phyloP scores from a whole-genome alignment of 2,888 invertebrate species.

The Mesorhabditis belari region DNA sequence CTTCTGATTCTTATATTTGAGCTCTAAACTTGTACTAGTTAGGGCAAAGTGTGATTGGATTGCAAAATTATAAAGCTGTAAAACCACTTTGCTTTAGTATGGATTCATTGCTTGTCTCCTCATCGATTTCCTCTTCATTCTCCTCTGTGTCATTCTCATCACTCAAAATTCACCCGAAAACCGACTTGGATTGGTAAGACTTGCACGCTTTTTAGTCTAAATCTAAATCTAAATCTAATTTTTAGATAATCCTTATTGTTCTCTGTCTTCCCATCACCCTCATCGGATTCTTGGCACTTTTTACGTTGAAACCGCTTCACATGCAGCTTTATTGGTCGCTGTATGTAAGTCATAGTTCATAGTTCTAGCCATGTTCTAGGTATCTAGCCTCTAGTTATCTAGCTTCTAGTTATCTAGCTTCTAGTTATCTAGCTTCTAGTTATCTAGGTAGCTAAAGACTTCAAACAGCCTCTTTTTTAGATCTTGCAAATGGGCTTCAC shows the following conservation, averaged over 20 bases:
- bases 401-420: no score
- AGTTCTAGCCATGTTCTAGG: no score
- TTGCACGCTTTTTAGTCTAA: no score
- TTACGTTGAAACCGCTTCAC: neutral
- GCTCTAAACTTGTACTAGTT: no score
- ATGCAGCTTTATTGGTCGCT: neutral
- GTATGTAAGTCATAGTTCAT: neutral
- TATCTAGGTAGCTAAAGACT: neutral
- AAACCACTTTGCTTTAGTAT: neutral
- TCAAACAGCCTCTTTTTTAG: neutral
- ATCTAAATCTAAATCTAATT: neutral
- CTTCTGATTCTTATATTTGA: no score
- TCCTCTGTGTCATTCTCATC: neutral
- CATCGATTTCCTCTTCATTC: neutral
- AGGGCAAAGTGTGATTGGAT: no score
- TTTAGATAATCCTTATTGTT: neutral
- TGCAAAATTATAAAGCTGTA: no score
- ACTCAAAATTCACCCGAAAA: neutral
- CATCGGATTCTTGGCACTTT: neutral
- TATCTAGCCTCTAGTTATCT: no score
- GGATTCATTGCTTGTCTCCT: neutral
- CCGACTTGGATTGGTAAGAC: neutral
- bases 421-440: no score
- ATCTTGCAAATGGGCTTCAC: neutral
- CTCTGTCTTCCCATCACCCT: neutral